These are phyloP conservation scores for Cacoxenus indagator DNA, from an alignment of 2,888 invertebrate genomes.

Conservation along the genomic window DNA sequence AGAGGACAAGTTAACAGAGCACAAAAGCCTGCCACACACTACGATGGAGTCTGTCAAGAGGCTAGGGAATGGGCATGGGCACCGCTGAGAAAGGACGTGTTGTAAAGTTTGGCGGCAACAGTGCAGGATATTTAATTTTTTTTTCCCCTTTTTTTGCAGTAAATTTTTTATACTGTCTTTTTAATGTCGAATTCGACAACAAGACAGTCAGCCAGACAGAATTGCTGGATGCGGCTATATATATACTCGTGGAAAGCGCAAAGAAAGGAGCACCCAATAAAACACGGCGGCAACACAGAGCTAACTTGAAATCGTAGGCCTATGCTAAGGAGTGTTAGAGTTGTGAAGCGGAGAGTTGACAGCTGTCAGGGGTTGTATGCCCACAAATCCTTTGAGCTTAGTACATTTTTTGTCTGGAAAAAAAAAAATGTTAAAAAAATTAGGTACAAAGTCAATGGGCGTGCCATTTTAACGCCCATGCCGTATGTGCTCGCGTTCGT, in stretches of 20 bases:
- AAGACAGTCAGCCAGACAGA: neutral
- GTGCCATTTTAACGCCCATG: too few species aligned
- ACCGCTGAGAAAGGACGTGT: neutral
- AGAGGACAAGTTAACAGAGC: conserved; percentile 3
- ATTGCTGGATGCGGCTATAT: neutral
- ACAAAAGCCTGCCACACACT: too few species aligned
- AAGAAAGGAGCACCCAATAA: neutral
- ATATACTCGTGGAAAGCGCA: neutral
- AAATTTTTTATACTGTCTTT: neutral
- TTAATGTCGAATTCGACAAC: neutral
- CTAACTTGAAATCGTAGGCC: neutral
- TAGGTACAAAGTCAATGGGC: too few species aligned
- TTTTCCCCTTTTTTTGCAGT: neutral
- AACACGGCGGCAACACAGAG: neutral
- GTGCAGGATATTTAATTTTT: neutral
- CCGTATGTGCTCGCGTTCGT: too few species aligned
- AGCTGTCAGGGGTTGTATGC: too few species aligned
- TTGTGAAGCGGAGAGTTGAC: too few species aligned
- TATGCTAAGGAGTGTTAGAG: neutral
- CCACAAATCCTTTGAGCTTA: too few species aligned
- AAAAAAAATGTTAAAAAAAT: too few species aligned
- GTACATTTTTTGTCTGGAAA: too few species aligned
- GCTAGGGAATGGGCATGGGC: too few species aligned
- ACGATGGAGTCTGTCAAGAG: too few species aligned
- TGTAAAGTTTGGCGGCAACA: neutral